phyloP scores from a whole-genome alignment of 92 coral and sea anemone genomes.

The Galaxea fascicularis region DNA sequence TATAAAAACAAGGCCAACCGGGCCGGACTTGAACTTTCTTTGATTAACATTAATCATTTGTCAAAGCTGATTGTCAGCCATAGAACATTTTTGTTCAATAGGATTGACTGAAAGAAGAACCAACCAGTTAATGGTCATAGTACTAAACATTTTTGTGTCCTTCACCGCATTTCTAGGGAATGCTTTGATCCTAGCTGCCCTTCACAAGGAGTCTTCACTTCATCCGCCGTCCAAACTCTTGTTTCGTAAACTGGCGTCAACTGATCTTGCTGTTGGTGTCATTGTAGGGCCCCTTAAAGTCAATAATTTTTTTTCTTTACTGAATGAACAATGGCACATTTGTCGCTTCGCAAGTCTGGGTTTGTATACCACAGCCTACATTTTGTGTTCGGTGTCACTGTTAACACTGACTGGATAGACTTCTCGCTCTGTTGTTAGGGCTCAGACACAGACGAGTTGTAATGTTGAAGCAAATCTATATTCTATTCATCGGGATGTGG shows the following conservation, averaged over 20 bases:
- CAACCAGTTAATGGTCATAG: neutral
- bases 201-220: constrained; percentile 2
- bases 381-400: neutral
- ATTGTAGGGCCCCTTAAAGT: neutral
- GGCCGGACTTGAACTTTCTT: too few relatives aligned
- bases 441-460: neutral
- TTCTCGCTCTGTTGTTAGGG: neutral
- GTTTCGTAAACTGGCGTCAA: constrained; percentile 8
- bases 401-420: neutral
- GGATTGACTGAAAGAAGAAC: neutral
- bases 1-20: too few relatives aligned
- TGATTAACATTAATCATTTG: too few relatives aligned
- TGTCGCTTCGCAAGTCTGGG: neutral
- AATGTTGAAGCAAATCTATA: neutral
- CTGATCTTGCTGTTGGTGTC: neutral
- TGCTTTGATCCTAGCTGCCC: constrained; percentile 11
- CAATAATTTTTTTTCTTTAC: neutral
- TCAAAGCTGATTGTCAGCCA: neutral
- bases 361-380: neutral
- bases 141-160: neutral
- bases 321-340: neutral
- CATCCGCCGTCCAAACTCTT: constrained; percentile 12
- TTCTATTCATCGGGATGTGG: neutral
- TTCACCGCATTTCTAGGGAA: constrained; percentile 11
- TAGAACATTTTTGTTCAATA: neutral